phyloP scores from a whole-genome alignment of 2,888 invertebrate genomes.

The Bembecia ichneumoniformis region DNA sequence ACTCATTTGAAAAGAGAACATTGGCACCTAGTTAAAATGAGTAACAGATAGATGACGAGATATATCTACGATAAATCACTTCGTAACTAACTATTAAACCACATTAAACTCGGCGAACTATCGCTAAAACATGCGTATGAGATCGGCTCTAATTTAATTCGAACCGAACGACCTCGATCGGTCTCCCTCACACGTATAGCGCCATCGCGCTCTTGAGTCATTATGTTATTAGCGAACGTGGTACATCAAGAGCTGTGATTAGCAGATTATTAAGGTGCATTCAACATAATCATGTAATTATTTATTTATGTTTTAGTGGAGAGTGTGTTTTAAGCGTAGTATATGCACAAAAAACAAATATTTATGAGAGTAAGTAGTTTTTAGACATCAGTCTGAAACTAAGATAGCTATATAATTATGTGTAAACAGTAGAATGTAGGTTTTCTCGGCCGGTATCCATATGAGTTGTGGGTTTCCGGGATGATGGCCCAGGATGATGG shows the following conservation, averaged over 20 bases:
- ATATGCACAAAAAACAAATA: constrained; percentile 22
- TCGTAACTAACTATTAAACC: background rate
- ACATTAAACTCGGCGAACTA: constrained; percentile 15
- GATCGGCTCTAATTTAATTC: constrained; percentile 18
- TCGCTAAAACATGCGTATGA: constrained; percentile 34
- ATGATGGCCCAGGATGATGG: too few relatives aligned
- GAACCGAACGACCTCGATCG: constrained; percentile 11
- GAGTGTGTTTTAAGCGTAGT: constrained; percentile 59
- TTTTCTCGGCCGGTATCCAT: too few relatives aligned
- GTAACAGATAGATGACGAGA: background rate
- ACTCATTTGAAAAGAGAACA: too few relatives aligned
- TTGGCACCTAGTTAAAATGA: too few relatives aligned
- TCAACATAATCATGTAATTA: constrained; percentile 69
- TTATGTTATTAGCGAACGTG: constrained; percentile 57
- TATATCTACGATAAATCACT: background rate
- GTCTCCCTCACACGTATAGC: constrained; percentile 8
- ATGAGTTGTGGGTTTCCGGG: too few relatives aligned
- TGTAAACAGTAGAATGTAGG: too few relatives aligned
- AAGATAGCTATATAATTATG: too few relatives aligned
- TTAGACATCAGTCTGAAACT: too few relatives aligned
- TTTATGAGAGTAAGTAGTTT: background rate
- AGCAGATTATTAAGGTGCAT: constrained; percentile 66
- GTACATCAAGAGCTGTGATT: constrained; percentile 59
- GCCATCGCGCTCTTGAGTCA: constrained; percentile 39
- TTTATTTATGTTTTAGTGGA: constrained; percentile 66